Evolutionary conservation across 2,797 vertebrate genomes (phyloP), one percentile per base, ranked within the genome.

Genomic region (Chloroceryle inda): DNA sequence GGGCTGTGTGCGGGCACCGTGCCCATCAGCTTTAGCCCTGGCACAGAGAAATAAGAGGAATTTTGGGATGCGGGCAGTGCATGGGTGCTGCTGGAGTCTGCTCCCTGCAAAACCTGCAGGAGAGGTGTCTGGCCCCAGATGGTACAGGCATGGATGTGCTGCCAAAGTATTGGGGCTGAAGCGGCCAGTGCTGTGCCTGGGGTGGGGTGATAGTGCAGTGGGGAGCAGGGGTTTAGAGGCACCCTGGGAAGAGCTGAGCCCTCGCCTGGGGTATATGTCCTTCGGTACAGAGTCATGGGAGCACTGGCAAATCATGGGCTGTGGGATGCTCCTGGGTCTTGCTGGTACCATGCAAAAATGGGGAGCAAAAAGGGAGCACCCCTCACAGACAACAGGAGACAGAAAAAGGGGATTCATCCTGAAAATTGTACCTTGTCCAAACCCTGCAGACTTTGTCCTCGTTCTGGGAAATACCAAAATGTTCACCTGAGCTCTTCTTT

Each of bases 291-390:
- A 88, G 22, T 5, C 19, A 14, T 0, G 0, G 82, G 37, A 52
- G 6, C 24, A 2, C 56, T 10, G 40, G 17, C 4, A 2, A 49
- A 76, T 11, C 11, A 1, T 0, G 6, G 13, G 22, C 50, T 50
- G 37, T 8, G 67, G 31, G 11, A 6, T 4, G 38, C 40, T 85
- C 27, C 59, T 24, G 11, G 29, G 2, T 63, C 33, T 52, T 49
- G 18, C 15, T 37, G n/a, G 31, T 82, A 63, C 52, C 56, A 26
- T 47, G 31, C 33, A 15, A 77, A 89, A 76, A 6, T 0, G 2
- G 13, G 40, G 14, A 82, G 52, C 35, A 56, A 63, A 91, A 73
- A 22, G 20, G 53, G 47, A 42, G 16, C 35, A 12, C 1, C 17
- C 7, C 26, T 49, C 42, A n/a, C 31, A 47, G 38, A 53, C 11